These are phyloP conservation scores for Emmelina monodactyla DNA, from an alignment of 2,888 invertebrate genomes.

Conservation along the genomic window DNA sequence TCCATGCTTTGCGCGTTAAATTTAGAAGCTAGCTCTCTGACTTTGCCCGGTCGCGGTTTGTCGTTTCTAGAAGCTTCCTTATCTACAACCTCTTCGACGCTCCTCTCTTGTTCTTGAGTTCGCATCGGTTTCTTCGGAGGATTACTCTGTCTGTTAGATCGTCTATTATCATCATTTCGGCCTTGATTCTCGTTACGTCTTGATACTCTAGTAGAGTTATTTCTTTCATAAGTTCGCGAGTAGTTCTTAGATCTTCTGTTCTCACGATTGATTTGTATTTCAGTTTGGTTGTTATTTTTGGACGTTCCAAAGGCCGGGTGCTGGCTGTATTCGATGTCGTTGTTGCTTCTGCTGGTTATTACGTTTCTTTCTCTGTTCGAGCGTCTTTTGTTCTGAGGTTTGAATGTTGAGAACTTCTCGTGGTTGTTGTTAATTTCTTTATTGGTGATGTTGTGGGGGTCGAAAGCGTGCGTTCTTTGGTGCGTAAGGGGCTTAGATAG, in stretches of 20 bases:
- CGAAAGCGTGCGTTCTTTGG: constrained; percentile 57
- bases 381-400: constrained; percentile 35
- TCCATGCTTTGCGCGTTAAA: constrained; percentile 41
- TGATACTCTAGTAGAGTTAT: constrained; percentile 27
- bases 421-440: constrained; percentile 40
- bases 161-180: constrained; percentile 23
- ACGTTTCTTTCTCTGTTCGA: constrained; percentile 39
- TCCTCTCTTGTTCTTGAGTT: constrained; percentile 8
- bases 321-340: constrained; percentile 48
- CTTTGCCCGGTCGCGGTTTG: constrained; percentile 47
- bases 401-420: constrained; percentile 34
- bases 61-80: constrained; percentile 15
- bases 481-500: constrained; percentile 59
- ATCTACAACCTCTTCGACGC: constrained; percentile 11
- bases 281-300: constrained; percentile 22
- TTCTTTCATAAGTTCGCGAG: constrained; percentile 38
- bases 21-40: constrained; percentile 50
- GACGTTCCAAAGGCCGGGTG: constrained; percentile 42
- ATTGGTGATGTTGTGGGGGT: constrained; percentile 32
- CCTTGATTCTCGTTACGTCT: background rate
- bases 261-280: constrained; percentile 29
- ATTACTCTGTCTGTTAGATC: constrained; percentile 28
- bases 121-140: constrained; percentile 2
- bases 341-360: constrained; percentile 30
- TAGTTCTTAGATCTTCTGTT: constrained; percentile 28